Percentiles rank a stretch among this genome's conserved stretches.
Conservation (phyloP, 2,113 vertebrate genomes). For the Mionectes macconnelli region DNA sequence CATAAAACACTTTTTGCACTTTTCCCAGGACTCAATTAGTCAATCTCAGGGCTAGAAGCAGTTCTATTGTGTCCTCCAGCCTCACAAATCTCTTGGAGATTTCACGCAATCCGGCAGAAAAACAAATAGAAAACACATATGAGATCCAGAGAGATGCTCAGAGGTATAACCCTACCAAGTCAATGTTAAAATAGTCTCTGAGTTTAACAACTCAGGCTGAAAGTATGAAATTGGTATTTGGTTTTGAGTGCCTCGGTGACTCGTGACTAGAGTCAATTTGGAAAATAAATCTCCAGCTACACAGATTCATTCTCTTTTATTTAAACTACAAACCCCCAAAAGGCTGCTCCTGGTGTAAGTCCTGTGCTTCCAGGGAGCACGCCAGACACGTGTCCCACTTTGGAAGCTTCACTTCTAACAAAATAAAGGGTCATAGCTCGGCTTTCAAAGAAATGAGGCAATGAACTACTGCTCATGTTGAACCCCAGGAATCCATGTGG, state of each 20-base stretch:
- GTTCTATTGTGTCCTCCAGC: background rate
- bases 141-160: background rate
- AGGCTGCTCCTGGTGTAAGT: fast-evolving
- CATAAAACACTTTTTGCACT: background rate
- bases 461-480: background rate
- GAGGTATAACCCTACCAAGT: background rate
- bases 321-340: background rate
- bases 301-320: background rate
- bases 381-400: fast-evolving
- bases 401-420: background rate
- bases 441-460: background rate
- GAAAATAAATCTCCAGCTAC: background rate
- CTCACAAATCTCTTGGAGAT: background rate
- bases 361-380: background rate
- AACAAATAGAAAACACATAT: background rate
- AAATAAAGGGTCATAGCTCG: background rate
- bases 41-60: background rate
- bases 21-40: background rate
- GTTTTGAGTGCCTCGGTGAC: background rate
- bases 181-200: background rate
- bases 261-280: background rate
- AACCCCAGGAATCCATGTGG: background rate
- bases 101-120: background rate
- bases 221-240: background rate
- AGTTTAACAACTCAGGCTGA: background rate